Evolutionary conservation across 1,140 invertebrate species (phyloP).

Genomic region (Drosophila kanapiae): DNA sequence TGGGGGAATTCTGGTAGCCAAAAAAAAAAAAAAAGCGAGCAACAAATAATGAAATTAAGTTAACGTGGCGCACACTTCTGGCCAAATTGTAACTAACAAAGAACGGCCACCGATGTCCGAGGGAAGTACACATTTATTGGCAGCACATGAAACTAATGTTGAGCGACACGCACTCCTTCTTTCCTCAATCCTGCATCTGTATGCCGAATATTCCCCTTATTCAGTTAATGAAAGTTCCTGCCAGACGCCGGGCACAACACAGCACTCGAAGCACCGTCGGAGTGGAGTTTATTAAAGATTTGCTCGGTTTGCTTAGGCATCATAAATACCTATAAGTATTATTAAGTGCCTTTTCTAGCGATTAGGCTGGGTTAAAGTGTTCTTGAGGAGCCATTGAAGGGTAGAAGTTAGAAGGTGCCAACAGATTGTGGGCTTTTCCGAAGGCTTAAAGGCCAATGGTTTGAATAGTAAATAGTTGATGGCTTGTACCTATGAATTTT

Average conservation of each 20-base stretch:
- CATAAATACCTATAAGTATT: conserved; percentile 53
- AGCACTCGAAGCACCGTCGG: conserved; percentile 17
- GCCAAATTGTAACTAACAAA: conserved; percentile 64
- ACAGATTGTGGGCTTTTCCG: conserved; percentile 22
- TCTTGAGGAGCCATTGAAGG: conserved; percentile 21
- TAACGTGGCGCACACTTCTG: conserved; percentile 67
- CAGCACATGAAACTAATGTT: conserved; percentile 75
- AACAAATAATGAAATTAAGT: conserved; percentile 79
- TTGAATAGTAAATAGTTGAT: conserved; percentile 13
- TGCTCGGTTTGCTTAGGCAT: conserved; percentile 17
- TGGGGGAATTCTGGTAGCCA: conserved; percentile 4
- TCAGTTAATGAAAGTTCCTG: conserved; percentile 56
- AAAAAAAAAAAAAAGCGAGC: conserved; percentile 37
- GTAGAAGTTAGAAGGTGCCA: conserved; percentile 20
- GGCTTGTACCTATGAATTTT: background rate
- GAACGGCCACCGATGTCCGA: conserved; percentile 29
- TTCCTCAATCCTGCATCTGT: background rate
- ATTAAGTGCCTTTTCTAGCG: conserved; percentile 48
- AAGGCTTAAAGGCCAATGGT: conserved; percentile 8
- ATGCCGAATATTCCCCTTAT: conserved; percentile 6
- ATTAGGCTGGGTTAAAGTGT: conserved; percentile 36
- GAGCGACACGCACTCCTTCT: conserved; percentile 61
- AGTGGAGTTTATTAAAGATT: conserved; percentile 56
- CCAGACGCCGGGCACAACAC: no score
- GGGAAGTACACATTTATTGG: conserved; percentile 74